Percentiles rank a stretch among this genome's conserved stretches.
phyloP scores from a whole-genome alignment of 2,113 vertebrate genomes.

The Condylura cristata region DNA sequence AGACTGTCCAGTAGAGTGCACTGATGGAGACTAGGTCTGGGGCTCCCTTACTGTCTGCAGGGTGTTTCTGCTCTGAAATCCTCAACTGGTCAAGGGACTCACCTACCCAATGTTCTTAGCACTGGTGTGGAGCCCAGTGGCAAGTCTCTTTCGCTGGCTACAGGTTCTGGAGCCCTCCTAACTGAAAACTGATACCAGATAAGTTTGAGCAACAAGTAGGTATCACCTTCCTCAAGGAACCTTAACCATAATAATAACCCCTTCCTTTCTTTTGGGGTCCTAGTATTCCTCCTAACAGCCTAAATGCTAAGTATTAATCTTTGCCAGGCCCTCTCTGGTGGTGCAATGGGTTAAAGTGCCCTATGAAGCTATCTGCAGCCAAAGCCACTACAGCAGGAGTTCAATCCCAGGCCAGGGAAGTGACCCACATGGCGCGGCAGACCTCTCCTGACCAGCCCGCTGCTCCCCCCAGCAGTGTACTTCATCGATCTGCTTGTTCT shows the following conservation, averaged over 20 bases:
- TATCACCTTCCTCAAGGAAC: not conserved
- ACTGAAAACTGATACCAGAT: not conserved
- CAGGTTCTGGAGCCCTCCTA: not conserved
- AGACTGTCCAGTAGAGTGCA: not conserved
- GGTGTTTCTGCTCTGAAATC: not conserved
- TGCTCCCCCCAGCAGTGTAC: too few species aligned
- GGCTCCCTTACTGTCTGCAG: not conserved
- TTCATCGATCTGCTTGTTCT: too few species aligned
- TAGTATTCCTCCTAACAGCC: not conserved
- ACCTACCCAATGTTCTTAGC: not conserved
- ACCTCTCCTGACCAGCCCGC: too few species aligned
- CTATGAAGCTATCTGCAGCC: too few species aligned
- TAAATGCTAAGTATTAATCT: not conserved
- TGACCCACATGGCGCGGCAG: too few species aligned
- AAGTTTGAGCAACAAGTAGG: not conserved
- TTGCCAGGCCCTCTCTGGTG: too few species aligned
- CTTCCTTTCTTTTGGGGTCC: not conserved
- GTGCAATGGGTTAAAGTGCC: too few species aligned
- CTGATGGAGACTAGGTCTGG: not conserved
- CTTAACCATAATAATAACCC: fast-evolving
- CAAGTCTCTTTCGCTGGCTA: not conserved
- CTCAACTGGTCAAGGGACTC: not conserved
- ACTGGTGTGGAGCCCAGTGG: not conserved
- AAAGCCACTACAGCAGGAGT: too few species aligned
- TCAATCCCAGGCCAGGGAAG: too few species aligned